Evolutionary conservation across 2,888 invertebrate genomes (phyloP).

Genomic region (Ischnus inquisitorius): DNA sequence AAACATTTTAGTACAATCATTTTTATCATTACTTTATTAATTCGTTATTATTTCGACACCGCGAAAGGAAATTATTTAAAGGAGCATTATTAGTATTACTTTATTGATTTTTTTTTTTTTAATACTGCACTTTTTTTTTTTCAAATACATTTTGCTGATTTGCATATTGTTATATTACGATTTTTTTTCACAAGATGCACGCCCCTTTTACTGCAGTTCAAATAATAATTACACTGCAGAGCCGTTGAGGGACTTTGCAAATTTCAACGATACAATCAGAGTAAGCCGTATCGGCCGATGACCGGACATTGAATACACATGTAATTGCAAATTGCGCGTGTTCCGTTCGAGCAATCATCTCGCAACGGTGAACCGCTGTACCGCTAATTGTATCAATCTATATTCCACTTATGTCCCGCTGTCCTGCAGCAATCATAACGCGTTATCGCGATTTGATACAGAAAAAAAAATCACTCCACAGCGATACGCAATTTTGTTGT

Average conservation of each 20-base stretch:
- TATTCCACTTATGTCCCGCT: not conserved
- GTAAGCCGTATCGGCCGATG: not conserved
- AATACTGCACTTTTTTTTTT: not conserved
- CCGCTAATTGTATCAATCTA: slow-evolving; percentile 24
- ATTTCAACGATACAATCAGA: slow-evolving; percentile 28
- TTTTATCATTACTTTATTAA: not conserved
- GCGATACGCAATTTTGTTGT: not conserved
- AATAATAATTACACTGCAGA: not conserved
- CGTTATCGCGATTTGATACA: not conserved
- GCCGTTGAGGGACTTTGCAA: not conserved
- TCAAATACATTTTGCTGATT: not conserved
- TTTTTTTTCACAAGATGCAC: not conserved
- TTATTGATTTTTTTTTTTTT: not conserved
- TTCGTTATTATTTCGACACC: not conserved
- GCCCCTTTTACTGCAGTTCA: not conserved
- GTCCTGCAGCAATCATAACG: not conserved
- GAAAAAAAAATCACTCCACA: not conserved
- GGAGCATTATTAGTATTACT: not conserved
- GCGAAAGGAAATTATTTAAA: too few species aligned
- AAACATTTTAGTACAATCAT: not conserved
- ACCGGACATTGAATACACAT: slow-evolving; percentile 20
- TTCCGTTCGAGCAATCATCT: slow-evolving; percentile 47
- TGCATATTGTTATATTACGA: not conserved
- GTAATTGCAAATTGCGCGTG: slow-evolving; percentile 50
- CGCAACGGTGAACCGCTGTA: slow-evolving; percentile 39